These are phyloP conservation scores for Hycleus phaleratus DNA, from an alignment of 1,140 invertebrate genomes.

Conservation along the genomic window DNA sequence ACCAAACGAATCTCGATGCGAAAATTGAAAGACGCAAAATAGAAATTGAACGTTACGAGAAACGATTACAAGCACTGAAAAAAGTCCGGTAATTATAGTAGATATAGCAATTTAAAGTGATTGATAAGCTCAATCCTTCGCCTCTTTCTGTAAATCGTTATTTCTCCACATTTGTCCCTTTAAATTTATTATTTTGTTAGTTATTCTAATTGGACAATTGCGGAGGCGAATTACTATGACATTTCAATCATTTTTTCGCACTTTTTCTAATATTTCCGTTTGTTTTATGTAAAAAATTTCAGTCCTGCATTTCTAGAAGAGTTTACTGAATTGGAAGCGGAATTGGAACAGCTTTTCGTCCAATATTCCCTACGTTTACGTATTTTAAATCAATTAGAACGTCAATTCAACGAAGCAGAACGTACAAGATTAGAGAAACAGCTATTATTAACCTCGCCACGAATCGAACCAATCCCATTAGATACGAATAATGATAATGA, in stretches of 20 bases:
- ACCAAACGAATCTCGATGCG: slow-evolving; percentile 76
- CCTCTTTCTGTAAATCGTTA: no score
- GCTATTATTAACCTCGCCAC: slow-evolving; percentile 26
- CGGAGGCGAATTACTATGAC: no score
- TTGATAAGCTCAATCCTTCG: no score
- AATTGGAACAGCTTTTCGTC: slow-evolving; percentile 78
- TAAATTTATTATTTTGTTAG: no score
- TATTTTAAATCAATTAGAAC: slow-evolving; percentile 76
- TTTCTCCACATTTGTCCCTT: no score
- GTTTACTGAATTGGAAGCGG: slow-evolving; percentile 83
- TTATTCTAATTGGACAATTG: no score
- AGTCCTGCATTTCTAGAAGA: slow-evolving; percentile 93
- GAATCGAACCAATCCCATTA: slow-evolving; percentile 32
- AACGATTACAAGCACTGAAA: slow-evolving; percentile 83
- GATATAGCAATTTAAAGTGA: no score
- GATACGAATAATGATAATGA: slow-evolving; percentile 19
- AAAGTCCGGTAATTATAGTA: slow-evolving; percentile 62
- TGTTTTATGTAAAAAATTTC: no score
- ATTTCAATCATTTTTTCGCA: no score
- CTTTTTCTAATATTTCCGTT: no score
- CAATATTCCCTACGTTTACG: slow-evolving; percentile 83
- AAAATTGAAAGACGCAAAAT: slow-evolving; percentile 87
- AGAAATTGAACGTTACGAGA: slow-evolving; percentile 89
- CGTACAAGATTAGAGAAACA: slow-evolving; percentile 42
- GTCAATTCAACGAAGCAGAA: slow-evolving; percentile 63